Evolutionary conservation across 2,113 vertebrate species (phyloP).

Genomic region (Phrynosoma blainvillii): DNA sequence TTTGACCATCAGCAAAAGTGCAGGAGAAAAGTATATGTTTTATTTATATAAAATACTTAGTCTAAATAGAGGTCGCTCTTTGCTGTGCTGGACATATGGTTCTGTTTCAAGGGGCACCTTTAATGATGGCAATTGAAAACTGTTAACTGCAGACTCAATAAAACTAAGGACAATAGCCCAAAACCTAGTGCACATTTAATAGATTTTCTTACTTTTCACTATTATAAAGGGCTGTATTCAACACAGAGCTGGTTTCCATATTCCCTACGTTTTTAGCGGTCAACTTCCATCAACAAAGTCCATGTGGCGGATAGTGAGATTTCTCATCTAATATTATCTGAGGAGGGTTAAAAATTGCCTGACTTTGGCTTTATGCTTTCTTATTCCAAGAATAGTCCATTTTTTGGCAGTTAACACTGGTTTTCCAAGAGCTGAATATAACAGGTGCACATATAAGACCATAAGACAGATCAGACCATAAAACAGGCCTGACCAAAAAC

Average conservation of each 20-base stretch:
- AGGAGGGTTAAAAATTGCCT: too few species aligned
- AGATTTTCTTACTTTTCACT: neutral
- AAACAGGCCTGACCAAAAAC: neutral
- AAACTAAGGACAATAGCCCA: neutral
- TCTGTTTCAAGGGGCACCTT: constrained; percentile 28
- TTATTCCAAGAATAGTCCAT: too few species aligned
- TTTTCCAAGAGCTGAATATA: neutral
- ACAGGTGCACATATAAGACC: neutral
- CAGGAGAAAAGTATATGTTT: constrained; percentile 51
- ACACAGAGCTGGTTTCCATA: neutral
- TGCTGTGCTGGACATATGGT: neutral
- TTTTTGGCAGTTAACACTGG: too few species aligned
- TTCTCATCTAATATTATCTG: too few species aligned
- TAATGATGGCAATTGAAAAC: constrained; percentile 36
- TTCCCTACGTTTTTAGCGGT: too few species aligned
- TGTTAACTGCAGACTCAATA: too few species aligned
- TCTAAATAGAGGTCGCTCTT: constrained; percentile 55
- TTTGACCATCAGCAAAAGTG: constrained; percentile 20
- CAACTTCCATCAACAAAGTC: neutral
- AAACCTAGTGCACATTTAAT: neutral
- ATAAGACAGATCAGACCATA: neutral
- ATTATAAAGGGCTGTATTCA: neutral
- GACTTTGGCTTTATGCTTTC: too few species aligned
- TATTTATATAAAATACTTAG: constrained; percentile 36
- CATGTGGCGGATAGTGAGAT: too few species aligned